phyloP scores from a whole-genome alignment of 2,888 invertebrate genomes.

The Luperina nickerlii region DNA sequence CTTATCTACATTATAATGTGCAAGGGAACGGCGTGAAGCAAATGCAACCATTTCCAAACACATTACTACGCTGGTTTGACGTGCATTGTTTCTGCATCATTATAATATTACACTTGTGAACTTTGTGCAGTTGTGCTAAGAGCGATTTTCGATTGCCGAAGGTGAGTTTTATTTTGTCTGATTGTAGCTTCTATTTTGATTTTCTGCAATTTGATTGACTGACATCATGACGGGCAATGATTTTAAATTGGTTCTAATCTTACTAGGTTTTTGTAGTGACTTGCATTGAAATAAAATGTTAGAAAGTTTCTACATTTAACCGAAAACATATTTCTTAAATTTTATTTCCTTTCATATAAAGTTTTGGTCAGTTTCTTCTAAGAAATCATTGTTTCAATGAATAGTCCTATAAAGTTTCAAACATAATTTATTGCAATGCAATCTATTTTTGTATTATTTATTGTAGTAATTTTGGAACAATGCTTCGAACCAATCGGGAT shows the following conservation, averaged over 20 bases:
- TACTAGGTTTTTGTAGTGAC: constrained; percentile 15
- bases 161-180: constrained; percentile 57
- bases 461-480: constrained; percentile 54
- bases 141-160: constrained; percentile 32
- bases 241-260: constrained; percentile 49
- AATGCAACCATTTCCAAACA: constrained; percentile 82
- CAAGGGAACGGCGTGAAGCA: constrained; percentile 67
- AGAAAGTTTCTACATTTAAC: not conserved
- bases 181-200: constrained; percentile 49
- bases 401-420: not conserved
- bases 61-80: constrained; percentile 81
- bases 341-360: too few species aligned
- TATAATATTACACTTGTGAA: constrained; percentile 48
- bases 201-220: constrained; percentile 65
- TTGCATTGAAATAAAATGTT: not conserved
- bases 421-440: not conserved
- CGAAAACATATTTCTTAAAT: not conserved
- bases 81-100: constrained; percentile 73
- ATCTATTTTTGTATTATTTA: constrained; percentile 22
- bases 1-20: constrained; percentile 67
- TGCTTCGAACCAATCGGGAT: constrained; percentile 67
- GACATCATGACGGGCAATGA: constrained; percentile 60
- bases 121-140: constrained; percentile 56
- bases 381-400: not conserved
- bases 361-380: too few species aligned